A percentile compares a stretch with the other conserved stretches of the same genome.
These are phyloP conservation scores for Drosophila infuscata DNA, from an alignment of 2,888 invertebrate species.

Conservation along the genomic window DNA sequence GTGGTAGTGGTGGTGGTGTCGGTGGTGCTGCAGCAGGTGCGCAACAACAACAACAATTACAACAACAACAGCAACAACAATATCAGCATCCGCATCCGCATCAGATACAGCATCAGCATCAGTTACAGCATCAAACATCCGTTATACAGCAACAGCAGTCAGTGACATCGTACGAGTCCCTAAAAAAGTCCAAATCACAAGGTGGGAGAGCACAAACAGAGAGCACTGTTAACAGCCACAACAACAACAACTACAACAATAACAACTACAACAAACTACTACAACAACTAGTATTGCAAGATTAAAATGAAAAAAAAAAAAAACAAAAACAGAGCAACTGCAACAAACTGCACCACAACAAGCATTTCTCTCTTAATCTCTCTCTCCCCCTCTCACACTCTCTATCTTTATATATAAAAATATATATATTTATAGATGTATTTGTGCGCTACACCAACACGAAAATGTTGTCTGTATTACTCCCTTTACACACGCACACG, in stretches of 20 bases:
- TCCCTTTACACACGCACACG: constrained; percentile 6
- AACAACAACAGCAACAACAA: constrained; percentile 36
- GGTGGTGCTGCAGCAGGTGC: constrained; percentile 63
- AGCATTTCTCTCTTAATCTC: constrained; percentile 13
- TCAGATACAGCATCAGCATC: constrained; percentile 63
- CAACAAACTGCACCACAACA: constrained; percentile 29
- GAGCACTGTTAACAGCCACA: constrained; percentile 57
- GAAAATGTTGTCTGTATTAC: constrained; percentile 34
- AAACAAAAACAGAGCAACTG: constrained; percentile 1
- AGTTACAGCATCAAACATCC: constrained; percentile 74
- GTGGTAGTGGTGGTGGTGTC: constrained; percentile 35
- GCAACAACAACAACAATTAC: constrained; percentile 49
- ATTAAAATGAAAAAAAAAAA: constrained; percentile 20
- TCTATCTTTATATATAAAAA: constrained; percentile 7
- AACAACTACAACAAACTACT: constrained; percentile 31
- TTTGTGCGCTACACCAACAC: constrained; percentile 33
- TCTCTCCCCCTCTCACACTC: constrained; percentile 16
- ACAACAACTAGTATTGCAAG: constrained; percentile 36
- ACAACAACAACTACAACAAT: constrained; percentile 26
- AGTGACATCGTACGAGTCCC: constrained; percentile 86
- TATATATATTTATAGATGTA: constrained; percentile 21
- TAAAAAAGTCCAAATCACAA: constrained; percentile 96
- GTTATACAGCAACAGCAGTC: constrained; percentile 80
- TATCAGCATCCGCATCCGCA: constrained; percentile 61
- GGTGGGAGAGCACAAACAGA: constrained; percentile 91